Percentiles rank a stretch among this genome's conserved stretches.
phyloP scores from a whole-genome alignment of 2,888 invertebrate species.

The Ischnura elegans region DNA sequence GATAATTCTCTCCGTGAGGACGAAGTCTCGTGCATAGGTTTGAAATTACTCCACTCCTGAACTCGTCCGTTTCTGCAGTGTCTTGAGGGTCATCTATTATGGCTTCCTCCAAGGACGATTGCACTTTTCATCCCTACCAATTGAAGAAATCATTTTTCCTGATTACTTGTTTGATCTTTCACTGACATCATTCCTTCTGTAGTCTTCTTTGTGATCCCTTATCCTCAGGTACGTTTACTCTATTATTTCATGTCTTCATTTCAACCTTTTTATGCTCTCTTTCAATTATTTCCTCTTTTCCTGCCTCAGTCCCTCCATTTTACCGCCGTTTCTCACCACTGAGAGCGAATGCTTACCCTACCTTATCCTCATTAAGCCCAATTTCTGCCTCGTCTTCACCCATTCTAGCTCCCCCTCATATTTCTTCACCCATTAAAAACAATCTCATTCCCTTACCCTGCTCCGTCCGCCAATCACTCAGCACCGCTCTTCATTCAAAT shows the following conservation, averaged over 20 bases:
- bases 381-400: background rate
- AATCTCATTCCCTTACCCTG: background rate
- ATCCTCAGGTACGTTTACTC: background rate
- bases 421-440: background rate
- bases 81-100: too few relatives aligned
- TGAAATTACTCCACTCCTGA: too few relatives aligned
- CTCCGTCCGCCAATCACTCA: background rate
- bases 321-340: background rate
- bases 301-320: background rate
- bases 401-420: background rate
- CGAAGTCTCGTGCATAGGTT: too few relatives aligned
- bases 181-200: background rate
- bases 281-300: background rate
- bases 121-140: background rate
- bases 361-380: constrained; percentile 1
- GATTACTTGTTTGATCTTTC: background rate
- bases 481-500: background rate
- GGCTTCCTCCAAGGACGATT: too few relatives aligned
- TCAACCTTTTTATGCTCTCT: too few relatives aligned
- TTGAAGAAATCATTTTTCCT: constrained; percentile 5
- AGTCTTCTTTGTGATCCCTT: background rate
- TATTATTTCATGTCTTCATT: background rate
- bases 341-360: background rate
- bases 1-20: background rate
- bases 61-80: too few relatives aligned